Base-by-base conservation (phyloP, 2,797 vertebrate genomes). In the Rhinoraja longicauda region DNA sequence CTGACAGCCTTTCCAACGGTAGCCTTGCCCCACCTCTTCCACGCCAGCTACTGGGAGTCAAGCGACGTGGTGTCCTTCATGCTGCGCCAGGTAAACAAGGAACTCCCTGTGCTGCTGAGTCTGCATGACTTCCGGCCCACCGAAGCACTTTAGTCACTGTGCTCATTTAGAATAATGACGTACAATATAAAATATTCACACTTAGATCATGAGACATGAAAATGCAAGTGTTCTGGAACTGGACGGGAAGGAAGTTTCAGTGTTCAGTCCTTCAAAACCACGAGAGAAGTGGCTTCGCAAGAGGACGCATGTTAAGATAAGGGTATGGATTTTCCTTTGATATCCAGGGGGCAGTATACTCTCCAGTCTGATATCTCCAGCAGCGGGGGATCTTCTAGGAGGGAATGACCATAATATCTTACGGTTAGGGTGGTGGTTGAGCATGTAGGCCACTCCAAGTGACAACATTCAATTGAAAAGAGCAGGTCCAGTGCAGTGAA, bases 41-140 rank as follows among this genome's bases (percentile, higher is more conserved):
- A 99, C 0, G 98, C 99, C 0, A 99, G 98, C 93, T 99, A 99
- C 97, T 99, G 99, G 99, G 98, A 99, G 94, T 99, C 99, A 29
- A 99, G 98, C 0, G 99, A 99, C 0, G 98, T 98, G 0, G 98
- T 99, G 93, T 99, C 99, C 93, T 99, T 99, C 94, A 97, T 99
- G 93, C 97, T 99, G 93, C 97, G 98, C 96, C 98, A 99, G 98
- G 99, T 99, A 95, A 95, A 6, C 1, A 9, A 64, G 36, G 86
- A 59, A 32, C 7, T 3, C 32, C 32, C n/a, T 19, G 19, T 67
- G 70, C 13, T 72, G 24, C 24, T 72, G 70, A 73, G 70, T 26
- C 70, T 5, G 17, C 62, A 21, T 32, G 9, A 59, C 26, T 62
- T 86, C 29, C 84, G 59, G 53, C 26, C 70, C 81, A 36, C 7